These are phyloP conservation scores for Rhabdophis nuchalis DNA, from an alignment of 2,797 vertebrate species.

Conservation along the genomic window DNA sequence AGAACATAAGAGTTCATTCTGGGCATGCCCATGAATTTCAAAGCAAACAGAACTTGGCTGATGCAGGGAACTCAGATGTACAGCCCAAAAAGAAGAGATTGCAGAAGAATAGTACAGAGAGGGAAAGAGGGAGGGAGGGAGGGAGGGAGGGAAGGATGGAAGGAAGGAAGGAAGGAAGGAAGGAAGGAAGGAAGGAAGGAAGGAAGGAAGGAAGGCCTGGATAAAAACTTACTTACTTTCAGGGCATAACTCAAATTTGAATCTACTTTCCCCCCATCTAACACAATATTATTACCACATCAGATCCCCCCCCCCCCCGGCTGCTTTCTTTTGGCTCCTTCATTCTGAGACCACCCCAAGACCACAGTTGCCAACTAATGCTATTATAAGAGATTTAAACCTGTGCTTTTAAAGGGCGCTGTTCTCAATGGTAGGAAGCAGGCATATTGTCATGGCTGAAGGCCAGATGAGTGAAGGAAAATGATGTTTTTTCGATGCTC, in stretches of 20 bases:
- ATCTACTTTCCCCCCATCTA: neutral
- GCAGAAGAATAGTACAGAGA: neutral
- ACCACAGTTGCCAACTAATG: neutral
- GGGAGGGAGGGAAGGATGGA: too few species aligned
- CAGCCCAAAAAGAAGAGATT: neutral
- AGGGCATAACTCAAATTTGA: neutral
- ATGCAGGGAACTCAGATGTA: neutral
- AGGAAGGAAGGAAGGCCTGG: neutral
- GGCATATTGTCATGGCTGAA: neutral
- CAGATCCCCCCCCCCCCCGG: too few species aligned
- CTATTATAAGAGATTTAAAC: neutral
- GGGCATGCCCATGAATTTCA: neutral
- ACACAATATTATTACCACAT: neutral
- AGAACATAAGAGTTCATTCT: conserved; percentile 23
- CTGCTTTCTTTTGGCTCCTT: neutral
- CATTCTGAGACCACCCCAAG: neutral
- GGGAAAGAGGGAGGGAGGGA: neutral
- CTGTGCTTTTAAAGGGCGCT: neutral
- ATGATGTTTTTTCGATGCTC: neutral
- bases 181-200: neutral
- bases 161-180: too few species aligned
- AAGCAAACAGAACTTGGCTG: neutral
- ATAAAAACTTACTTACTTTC: neutral
- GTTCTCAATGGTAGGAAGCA: neutral
- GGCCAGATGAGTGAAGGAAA: neutral